phyloP scores from a whole-genome alignment of 2,888 invertebrate genomes.

The Lepetodrilus schrolli region DNA sequence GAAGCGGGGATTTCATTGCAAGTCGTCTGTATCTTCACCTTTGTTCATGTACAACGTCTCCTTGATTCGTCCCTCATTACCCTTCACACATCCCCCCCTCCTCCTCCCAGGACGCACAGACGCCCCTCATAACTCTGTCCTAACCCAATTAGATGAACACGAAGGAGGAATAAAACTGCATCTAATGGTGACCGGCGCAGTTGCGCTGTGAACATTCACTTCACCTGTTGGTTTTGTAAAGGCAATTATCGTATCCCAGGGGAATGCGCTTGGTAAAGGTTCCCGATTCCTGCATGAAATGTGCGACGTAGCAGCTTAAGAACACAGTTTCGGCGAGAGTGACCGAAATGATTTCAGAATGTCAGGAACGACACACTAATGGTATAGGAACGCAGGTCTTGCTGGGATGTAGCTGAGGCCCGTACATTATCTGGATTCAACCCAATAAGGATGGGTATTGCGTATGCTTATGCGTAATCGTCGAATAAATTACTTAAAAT shows the following conservation, averaged over 20 bases:
- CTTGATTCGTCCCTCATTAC: neutral
- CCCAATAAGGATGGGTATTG: no score
- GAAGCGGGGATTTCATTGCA: neutral
- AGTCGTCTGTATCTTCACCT: neutral
- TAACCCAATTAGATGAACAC: slow-evolving; percentile 11
- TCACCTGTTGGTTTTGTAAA: slow-evolving; percentile 14
- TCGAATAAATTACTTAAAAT: no score
- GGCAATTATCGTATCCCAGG: neutral
- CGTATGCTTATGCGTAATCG: no score
- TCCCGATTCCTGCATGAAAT: no score
- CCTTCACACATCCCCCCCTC: neutral
- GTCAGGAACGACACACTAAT: no score
- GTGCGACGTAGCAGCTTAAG: neutral
- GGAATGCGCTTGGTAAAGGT: neutral
- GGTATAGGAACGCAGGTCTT: no score
- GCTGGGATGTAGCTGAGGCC: no score
- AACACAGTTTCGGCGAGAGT: no score
- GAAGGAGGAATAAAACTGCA: slow-evolving; percentile 12
- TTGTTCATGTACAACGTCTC: neutral
- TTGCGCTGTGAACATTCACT: neutral
- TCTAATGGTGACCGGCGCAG: slow-evolving; percentile 5
- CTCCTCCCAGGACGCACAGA: neutral
- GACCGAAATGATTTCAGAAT: no score
- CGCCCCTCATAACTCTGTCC: slow-evolving; percentile 22
- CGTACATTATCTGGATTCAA: no score